These are phyloP conservation scores for Xiphophorus maculatus DNA, from an alignment of 2,113 vertebrate genomes.

Conservation along the genomic window DNA sequence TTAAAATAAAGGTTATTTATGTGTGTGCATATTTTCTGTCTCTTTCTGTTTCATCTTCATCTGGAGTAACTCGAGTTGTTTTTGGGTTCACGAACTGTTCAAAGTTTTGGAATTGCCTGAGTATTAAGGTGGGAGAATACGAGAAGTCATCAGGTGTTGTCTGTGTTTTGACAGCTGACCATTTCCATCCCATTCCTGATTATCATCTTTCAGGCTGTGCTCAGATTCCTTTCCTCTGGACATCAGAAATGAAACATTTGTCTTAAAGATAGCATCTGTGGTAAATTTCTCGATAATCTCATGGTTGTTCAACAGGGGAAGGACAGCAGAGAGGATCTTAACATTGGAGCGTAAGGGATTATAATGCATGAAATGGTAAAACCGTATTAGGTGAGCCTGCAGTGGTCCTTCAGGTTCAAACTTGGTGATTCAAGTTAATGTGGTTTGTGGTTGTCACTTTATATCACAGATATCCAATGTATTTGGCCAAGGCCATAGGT, in stretches of 20 bases:
- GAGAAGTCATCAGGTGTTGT: slow-evolving; percentile 76
- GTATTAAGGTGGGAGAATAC: slow-evolving; percentile 75
- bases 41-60: not conserved
- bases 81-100: slow-evolving; percentile 44
- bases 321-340: slow-evolving; percentile 44
- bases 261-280: slow-evolving; percentile 89
- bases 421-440: slow-evolving; percentile 87
- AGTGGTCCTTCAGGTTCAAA: slow-evolving; percentile 83
- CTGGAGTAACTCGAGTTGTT: slow-evolving; percentile 39
- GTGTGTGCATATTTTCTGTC: too few relatives aligned
- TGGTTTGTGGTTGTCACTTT: slow-evolving; percentile 86
- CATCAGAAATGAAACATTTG: slow-evolving; percentile 84
- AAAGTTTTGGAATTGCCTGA: slow-evolving; percentile 59
- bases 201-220: slow-evolving; percentile 83
- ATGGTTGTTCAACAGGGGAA: slow-evolving; percentile 80
- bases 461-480: slow-evolving; percentile 85
- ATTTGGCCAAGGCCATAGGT: slow-evolving; percentile 84
- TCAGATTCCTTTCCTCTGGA: slow-evolving; percentile 82
- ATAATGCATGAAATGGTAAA: slow-evolving; percentile 89
- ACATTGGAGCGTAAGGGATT: slow-evolving; percentile 76
- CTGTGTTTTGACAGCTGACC: slow-evolving; percentile 85
- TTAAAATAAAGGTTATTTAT: too few relatives aligned
- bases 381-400: slow-evolving; percentile 74
- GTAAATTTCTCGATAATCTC: slow-evolving; percentile 88
- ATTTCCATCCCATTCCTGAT: slow-evolving; percentile 73